Base-by-base conservation (phyloP, 2,113 vertebrate genomes). In the Turdus rufiventris region DNA sequence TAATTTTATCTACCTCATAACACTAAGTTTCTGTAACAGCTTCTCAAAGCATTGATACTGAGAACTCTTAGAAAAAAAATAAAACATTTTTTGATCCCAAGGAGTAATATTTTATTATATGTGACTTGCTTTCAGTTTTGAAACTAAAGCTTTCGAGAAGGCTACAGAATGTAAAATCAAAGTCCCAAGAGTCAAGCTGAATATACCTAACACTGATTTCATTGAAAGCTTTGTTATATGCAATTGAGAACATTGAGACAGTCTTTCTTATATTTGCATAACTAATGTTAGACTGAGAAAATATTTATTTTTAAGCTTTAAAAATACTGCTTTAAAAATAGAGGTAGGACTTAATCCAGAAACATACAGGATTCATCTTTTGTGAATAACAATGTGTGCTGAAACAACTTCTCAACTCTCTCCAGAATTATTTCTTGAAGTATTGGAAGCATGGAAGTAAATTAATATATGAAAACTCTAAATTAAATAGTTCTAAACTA, bases 81-180 rank as follows among this genome's bases (percentile, higher is more conserved):
- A 19, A 38, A 60, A 20, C 5, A 16, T 36, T 54, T 60, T 67
- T 60, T 66, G 25, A 74, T 75, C 8, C 8, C 38, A 88, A 85
- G 20, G n/a, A 85, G 9, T 24, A 50, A 54, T 34, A 36, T 42
- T 73, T 66, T 54, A 38, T 36, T 80, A 53, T 2, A 4, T 11
- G 5, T 62, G 25, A 38, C 14, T 56, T 31, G 45, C 74, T 50
- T 72, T 53, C 28, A n/a, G 24, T 33, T 7, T n/a, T 74, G 34
- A 74, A 92, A 84, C 29, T 34, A 62, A 77, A 91, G 25, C 20
- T 92, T 86, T 45, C 14, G 57, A 80, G 34, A 72, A 68, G 10
- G 8, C 26, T 53, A 36, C 26, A 91, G 26, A 87, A 43, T 11
- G 42, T 25, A 78, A 91, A 94, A 62, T 31, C 33, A 2, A 73